These are phyloP conservation scores for Temnopleurus reevesii DNA, from an alignment of 53 echinoderm and acorn worm species.

Conservation along the genomic window DNA sequence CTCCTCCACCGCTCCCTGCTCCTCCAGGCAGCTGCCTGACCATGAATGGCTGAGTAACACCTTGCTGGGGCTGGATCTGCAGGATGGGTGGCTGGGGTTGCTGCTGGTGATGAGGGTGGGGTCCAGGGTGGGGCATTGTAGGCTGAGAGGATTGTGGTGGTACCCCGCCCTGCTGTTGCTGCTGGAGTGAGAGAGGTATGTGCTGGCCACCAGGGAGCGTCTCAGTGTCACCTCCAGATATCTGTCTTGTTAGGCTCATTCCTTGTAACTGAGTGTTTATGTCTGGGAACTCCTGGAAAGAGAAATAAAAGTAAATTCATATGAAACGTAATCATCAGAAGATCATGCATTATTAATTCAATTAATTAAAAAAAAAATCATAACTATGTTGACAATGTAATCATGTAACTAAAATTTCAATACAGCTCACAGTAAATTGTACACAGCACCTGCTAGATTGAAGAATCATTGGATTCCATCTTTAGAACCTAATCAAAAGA, in stretches of 20 bases:
- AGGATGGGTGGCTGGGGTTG: conserved; percentile 49
- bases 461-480: no score
- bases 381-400: no score
- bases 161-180: conserved; percentile 64
- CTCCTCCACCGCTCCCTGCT: neutral
- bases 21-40: conserved; percentile 44
- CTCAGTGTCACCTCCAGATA: conserved; percentile 69
- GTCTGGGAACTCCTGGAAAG: conserved; percentile 65
- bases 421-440: no score
- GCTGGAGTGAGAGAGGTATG: conserved; percentile 32
- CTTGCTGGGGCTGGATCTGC: conserved; percentile 34
- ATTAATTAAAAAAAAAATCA: no score
- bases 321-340: no score
- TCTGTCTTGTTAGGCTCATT: conserved; percentile 61
- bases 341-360: no score
- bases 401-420: no score
- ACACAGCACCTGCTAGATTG: no score
- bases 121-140: conserved; percentile 45
- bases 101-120: conserved; percentile 41
- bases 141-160: conserved; percentile 52
- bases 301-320: conserved; percentile 1
- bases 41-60: conserved; percentile 13
- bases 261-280: conserved; percentile 69
- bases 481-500: no score
- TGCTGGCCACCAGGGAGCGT: conserved; percentile 21